A percentile compares a stretch with the other conserved stretches of the same genome.
These are phyloP conservation scores for Aquatica leii DNA, from an alignment of 2,888 invertebrate species.

Conservation along the genomic window DNA sequence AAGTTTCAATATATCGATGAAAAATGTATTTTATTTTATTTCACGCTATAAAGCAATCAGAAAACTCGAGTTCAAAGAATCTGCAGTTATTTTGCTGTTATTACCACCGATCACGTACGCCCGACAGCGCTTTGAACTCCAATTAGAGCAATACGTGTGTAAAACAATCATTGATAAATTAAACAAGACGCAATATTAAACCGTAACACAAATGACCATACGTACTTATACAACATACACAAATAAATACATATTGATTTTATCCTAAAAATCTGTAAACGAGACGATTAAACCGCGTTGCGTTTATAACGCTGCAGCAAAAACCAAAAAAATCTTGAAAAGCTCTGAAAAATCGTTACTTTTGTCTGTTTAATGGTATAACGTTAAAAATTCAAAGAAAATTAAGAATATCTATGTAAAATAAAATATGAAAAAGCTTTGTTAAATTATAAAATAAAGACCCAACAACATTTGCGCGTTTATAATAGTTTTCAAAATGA, in stretches of 20 bases:
- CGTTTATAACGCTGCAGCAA: too few relatives aligned
- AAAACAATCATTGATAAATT: constrained; percentile 10
- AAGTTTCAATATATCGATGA: too few relatives aligned
- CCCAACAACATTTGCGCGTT: constrained; percentile 23
- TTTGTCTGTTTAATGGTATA: too few relatives aligned
- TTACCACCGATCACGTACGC: neutral
- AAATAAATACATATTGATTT: too few relatives aligned
- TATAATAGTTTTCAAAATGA: constrained; percentile 24
- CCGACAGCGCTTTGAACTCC: neutral
- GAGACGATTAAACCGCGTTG: too few relatives aligned
- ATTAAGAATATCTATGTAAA: constrained; percentile 18
- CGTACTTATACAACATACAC: too few relatives aligned
- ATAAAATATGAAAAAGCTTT: constrained; percentile 27
- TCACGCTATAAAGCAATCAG: neutral
- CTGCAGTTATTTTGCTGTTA: neutral
- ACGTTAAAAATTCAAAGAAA: neutral
- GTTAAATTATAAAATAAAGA: constrained; percentile 21
- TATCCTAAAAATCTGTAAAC: too few relatives aligned
- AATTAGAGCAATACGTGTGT: constrained; percentile 8
- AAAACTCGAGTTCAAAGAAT: neutral
- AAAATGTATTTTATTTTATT: too few relatives aligned
- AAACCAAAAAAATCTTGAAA: too few relatives aligned
- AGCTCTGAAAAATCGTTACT: too few relatives aligned
- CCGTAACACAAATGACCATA: neutral
- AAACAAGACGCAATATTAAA: too few relatives aligned